phyloP scores from a whole-genome alignment of 2,797 vertebrate genomes.

The Petrocephalus sullivani region DNA sequence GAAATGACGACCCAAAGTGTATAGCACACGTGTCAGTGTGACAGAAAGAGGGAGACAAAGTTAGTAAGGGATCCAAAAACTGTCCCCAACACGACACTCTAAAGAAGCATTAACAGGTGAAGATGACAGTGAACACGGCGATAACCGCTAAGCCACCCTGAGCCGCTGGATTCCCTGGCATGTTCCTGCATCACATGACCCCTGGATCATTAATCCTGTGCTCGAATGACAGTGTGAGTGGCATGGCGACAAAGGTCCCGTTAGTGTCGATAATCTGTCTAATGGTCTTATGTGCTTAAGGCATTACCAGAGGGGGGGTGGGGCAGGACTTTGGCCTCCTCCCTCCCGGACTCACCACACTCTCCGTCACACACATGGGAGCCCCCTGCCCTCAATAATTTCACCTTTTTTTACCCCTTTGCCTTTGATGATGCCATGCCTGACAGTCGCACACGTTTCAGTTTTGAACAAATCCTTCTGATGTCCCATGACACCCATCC shows the following conservation, averaged over 20 bases:
- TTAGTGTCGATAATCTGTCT: constrained; percentile 23
- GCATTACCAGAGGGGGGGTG: not conserved
- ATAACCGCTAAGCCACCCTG: constrained; percentile 12
- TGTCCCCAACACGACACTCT: not conserved
- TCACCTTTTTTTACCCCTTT: not conserved
- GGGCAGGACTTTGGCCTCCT: not conserved
- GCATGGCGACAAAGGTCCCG: not conserved
- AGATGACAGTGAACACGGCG: not conserved
- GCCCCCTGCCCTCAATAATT: not conserved
- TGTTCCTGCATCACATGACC: not conserved
- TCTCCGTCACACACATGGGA: not conserved
- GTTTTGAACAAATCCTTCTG: not conserved
- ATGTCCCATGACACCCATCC: not conserved
- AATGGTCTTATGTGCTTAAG: constrained; percentile 26
- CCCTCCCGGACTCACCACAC: not conserved
- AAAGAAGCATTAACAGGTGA: not conserved
- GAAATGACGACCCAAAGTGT: not conserved
- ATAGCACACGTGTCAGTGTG: too few relatives aligned
- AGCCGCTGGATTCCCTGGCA: constrained; percentile 1
- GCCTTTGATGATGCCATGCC: not conserved
- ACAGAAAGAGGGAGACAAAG: not conserved
- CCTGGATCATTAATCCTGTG: not conserved
- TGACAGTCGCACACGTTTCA: not conserved
- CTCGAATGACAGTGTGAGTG: constrained; percentile 1
- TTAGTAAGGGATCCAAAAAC: not conserved